These are phyloP conservation scores for Lota lota DNA, from an alignment of 2,113 vertebrate species.

Conservation along the genomic window DNA sequence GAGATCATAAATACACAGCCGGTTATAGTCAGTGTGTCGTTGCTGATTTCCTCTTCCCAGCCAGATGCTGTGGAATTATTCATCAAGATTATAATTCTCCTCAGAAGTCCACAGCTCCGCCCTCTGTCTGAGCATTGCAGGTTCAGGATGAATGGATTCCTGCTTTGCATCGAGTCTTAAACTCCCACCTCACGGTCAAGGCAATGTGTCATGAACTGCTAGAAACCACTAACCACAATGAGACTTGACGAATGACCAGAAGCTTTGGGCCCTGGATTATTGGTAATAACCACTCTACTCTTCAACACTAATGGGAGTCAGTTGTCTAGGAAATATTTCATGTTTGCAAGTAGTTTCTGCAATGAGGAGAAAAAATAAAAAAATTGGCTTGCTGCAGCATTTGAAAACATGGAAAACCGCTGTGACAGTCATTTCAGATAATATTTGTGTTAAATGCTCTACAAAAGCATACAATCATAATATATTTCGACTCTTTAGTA, in stretches of 20 bases:
- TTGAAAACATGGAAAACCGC: no score
- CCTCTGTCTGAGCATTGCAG: constrained; percentile 57
- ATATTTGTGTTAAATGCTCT: neutral
- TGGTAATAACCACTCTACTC: no score
- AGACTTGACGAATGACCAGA: no score
- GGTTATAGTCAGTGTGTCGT: no score
- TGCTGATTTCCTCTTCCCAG: constrained; percentile 84
- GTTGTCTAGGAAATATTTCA: neutral
- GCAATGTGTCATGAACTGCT: no score
- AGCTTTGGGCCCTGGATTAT: no score
- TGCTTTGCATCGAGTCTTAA: no score
- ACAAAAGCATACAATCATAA: neutral
- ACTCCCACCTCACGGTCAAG: no score
- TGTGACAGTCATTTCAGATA: neutral
- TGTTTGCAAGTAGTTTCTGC: neutral
- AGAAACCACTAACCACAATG: no score
- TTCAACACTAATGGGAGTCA: neutral
- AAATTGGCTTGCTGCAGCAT: no score
- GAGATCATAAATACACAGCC: no score
- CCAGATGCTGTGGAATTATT: constrained; percentile 73
- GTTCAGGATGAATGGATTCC: neutral
- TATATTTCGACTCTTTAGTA: neutral
- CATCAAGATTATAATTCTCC: constrained; percentile 77
- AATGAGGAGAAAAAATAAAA: neutral
- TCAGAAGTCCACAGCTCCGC: constrained; percentile 55